Evolutionary conservation across 1,140 invertebrate genomes (phyloP).

Genomic region (Aricia agestis): DNA sequence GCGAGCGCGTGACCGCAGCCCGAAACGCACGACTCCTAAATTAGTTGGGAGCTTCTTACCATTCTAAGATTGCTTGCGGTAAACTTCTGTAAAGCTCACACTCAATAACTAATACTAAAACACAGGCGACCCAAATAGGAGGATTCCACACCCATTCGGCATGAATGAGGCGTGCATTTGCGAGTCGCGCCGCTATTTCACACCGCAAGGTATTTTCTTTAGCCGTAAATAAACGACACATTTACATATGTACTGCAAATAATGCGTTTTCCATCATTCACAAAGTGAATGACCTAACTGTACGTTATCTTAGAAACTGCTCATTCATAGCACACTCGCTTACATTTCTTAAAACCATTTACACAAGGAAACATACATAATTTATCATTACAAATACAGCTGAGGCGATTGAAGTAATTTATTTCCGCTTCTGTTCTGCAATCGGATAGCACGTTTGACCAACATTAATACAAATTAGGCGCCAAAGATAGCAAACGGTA

Average conservation of each 20-base stretch:
- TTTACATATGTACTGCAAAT: slow-evolving; percentile 31
- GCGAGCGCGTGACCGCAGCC: slow-evolving; percentile 55
- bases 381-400: too few species aligned
- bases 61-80: slow-evolving; percentile 62
- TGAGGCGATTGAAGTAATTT: too few species aligned
- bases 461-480: not conserved
- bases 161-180: slow-evolving; percentile 61
- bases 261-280: not conserved
- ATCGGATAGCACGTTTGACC: not conserved
- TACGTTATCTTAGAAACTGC: not conserved
- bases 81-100: slow-evolving; percentile 49
- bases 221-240: slow-evolving; percentile 25
- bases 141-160: slow-evolving; percentile 44
- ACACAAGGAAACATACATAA: not conserved
- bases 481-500: not conserved
- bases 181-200: slow-evolving; percentile 47
- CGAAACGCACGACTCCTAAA: slow-evolving; percentile 64
- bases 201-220: slow-evolving; percentile 51
- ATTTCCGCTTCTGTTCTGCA: too few species aligned
- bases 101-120: slow-evolving; percentile 51
- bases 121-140: slow-evolving; percentile 64
- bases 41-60: slow-evolving; percentile 59
- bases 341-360: not conserved
- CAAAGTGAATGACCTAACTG: slow-evolving; percentile 5
- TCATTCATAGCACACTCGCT: not conserved